Percentiles rank a stretch among this genome's conserved stretches.
Evolutionary conservation across 2,113 vertebrate genomes (phyloP).

Genomic region (Balaeniceps rex): DNA sequence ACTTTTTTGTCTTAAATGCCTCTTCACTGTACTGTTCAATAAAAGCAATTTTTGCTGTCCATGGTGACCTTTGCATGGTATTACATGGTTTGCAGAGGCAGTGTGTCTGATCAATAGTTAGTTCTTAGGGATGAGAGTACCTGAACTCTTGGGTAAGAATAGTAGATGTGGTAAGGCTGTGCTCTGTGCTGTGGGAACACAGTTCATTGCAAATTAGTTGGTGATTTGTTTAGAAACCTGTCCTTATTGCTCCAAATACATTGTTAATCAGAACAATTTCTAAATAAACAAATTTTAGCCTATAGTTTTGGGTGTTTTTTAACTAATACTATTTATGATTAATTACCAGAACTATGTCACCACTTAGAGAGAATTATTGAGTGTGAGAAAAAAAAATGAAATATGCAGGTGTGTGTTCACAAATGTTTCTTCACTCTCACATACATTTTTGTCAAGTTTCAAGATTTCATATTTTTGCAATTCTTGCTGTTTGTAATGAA

Average conservation of each 20-base stretch:
- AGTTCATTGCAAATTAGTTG: background rate
- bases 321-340: background rate
- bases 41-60: slow-evolving; percentile 29
- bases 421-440: background rate
- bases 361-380: background rate
- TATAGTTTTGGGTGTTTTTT: background rate
- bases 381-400: background rate
- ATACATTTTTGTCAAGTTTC: background rate
- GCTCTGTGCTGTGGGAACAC: background rate
- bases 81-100: slow-evolving; percentile 15
- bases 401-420: background rate
- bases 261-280: background rate
- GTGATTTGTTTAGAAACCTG: background rate
- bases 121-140: background rate
- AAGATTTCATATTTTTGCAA: background rate
- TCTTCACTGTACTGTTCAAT: slow-evolving; percentile 27
- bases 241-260: background rate
- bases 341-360: background rate
- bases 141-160: background rate
- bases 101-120: slow-evolving; percentile 3
- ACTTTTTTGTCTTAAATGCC: slow-evolving; percentile 17
- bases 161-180: background rate
- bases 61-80: slow-evolving; percentile 8
- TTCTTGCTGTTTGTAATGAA: background rate
- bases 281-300: background rate